Conservation (phyloP, 2,888 invertebrate species). For the Plutella xylostella region DNA sequence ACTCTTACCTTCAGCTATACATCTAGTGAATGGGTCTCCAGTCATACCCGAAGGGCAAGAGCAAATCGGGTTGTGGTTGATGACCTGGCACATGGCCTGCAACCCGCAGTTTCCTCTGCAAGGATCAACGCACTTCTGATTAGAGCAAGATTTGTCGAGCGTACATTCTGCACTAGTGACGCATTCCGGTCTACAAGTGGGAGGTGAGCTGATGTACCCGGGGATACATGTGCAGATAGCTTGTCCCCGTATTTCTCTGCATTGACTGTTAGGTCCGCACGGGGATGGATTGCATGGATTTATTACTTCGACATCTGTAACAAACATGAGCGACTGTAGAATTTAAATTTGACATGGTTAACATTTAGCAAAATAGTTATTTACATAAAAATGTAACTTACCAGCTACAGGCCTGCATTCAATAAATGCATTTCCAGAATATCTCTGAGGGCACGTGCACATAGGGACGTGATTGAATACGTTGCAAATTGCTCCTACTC, state of each 20-base stretch:
- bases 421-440: slow-evolving; percentile 77
- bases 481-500: slow-evolving; percentile 77
- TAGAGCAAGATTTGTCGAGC: slow-evolving; percentile 75
- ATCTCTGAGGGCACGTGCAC: slow-evolving; percentile 71
- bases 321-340: neutral
- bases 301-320: slow-evolving; percentile 23
- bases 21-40: slow-evolving; percentile 80
- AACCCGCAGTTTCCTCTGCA: slow-evolving; percentile 80
- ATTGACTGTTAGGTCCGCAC: slow-evolving; percentile 79
- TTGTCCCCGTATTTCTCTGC: slow-evolving; percentile 74
- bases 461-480: slow-evolving; percentile 74
- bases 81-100: slow-evolving; percentile 77
- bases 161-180: slow-evolving; percentile 76
- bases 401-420: slow-evolving; percentile 67
- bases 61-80: slow-evolving; percentile 81
- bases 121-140: slow-evolving; percentile 78
- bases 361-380: neutral
- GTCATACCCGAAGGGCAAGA: slow-evolving; percentile 74
- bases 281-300: slow-evolving; percentile 78
- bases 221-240: slow-evolving; percentile 78
- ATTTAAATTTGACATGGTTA: neutral
- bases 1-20: slow-evolving; percentile 70
- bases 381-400: slow-evolving; percentile 23
- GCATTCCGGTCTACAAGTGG: slow-evolving; percentile 79
- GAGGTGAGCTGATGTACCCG: slow-evolving; percentile 78